Conservation (phyloP, 92 coral and sea anemone species). For the Zoanthus sociatus region DNA sequence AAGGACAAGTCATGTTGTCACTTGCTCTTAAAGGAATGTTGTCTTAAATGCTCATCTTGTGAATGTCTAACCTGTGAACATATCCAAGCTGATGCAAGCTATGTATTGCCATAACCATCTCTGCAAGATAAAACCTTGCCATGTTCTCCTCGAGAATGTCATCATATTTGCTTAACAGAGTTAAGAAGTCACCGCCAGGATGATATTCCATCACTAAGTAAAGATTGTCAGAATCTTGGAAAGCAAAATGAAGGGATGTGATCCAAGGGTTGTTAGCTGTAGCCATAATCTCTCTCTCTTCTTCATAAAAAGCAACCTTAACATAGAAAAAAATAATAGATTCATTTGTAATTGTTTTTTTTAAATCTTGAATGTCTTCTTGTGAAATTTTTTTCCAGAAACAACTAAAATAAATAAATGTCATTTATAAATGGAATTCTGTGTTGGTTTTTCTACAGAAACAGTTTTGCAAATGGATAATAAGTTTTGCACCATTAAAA, state of each 20-base stretch:
- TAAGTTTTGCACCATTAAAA: too few relatives aligned
- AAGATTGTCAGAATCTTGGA: slow-evolving; percentile 89
- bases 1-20: too few relatives aligned
- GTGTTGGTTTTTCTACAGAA: too few relatives aligned
- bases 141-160: slow-evolving; percentile 90
- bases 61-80: slow-evolving; percentile 87
- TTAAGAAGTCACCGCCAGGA: slow-evolving; percentile 97
- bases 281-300: slow-evolving; percentile 99
- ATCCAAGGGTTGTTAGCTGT: slow-evolving; percentile 92
- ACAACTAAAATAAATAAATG: too few relatives aligned
- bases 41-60: not conserved
- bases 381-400: too few relatives aligned
- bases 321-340: not conserved
- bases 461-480: too few relatives aligned
- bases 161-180: slow-evolving; percentile 90
- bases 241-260: slow-evolving; percentile 94
- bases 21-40: too few relatives aligned
- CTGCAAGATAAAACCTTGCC: slow-evolving; percentile 97
- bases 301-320: slow-evolving; percentile 97
- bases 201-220: slow-evolving; percentile 99
- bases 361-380: too few relatives aligned
- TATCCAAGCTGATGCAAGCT: slow-evolving; percentile 91
- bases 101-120: slow-evolving; percentile 95
- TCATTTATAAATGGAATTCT: too few relatives aligned
- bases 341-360: not conserved